These are phyloP conservation scores for Platyrinchus mystaceus DNA, from an alignment of 2,797 vertebrate genomes.

Conservation along the genomic window DNA sequence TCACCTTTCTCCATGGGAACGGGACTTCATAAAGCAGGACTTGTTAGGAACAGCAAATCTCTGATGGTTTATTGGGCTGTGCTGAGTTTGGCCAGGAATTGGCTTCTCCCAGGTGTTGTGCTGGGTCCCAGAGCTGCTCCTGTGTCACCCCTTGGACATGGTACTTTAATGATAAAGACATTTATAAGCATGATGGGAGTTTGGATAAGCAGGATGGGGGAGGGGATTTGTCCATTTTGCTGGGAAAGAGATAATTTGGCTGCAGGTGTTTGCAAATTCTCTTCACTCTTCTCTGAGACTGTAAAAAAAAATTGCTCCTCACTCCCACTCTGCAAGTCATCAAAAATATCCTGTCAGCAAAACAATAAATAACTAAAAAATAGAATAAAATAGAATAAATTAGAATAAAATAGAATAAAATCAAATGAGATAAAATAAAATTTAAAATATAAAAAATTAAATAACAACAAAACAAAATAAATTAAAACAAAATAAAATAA, in stretches of 20 bases:
- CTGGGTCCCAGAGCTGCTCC: not conserved
- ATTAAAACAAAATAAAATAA: not conserved
- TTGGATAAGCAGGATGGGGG: not conserved
- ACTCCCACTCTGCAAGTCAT: not conserved
- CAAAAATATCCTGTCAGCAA: not conserved
- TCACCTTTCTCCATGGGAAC: not conserved
- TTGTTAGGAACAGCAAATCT: not conserved
- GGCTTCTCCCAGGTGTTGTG: not conserved
- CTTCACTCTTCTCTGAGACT: not conserved
- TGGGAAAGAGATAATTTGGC: not conserved
- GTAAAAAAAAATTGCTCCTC: not conserved
- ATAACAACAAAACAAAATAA: no score
- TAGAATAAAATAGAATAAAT: not conserved
- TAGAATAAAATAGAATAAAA: not conserved
- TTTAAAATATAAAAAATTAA: no score
- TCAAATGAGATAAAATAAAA: not conserved
- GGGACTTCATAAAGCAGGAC: not conserved
- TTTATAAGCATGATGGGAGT: not conserved
- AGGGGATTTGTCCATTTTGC: not conserved
- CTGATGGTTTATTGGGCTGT: not conserved
- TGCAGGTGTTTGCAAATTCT: not conserved
- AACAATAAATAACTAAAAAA: no score
- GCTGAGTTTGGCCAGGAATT: not conserved
- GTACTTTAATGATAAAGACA: not conserved
- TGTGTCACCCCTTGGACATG: fast-evolving